These are phyloP conservation scores for Thripadectes ignobilis DNA, from an alignment of 2,797 vertebrate species.

Conservation along the genomic window DNA sequence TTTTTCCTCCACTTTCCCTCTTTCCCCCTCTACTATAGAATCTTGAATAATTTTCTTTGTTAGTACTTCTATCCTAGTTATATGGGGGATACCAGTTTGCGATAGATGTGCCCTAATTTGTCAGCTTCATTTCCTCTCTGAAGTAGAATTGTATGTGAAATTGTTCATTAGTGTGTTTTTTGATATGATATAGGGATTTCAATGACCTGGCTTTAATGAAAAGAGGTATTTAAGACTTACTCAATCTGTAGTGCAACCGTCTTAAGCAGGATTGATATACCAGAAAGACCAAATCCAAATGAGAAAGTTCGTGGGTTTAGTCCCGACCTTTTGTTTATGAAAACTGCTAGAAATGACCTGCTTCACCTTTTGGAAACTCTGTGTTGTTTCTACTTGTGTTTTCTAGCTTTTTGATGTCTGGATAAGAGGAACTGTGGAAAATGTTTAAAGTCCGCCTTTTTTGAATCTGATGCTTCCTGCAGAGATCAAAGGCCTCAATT, in stretches of 20 bases:
- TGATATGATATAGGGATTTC: not conserved
- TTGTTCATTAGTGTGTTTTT: not conserved
- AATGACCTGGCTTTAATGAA: not conserved
- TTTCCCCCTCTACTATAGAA: not conserved
- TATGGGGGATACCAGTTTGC: not conserved
- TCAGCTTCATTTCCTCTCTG: not conserved
- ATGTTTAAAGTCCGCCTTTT: not conserved
- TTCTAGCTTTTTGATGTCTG: not conserved
- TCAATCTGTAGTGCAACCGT: not conserved
- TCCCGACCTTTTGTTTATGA: not conserved
- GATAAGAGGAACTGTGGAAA: not conserved
- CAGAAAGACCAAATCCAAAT: not conserved
- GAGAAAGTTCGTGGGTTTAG: not conserved
- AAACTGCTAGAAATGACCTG: not conserved
- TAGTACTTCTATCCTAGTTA: not conserved
- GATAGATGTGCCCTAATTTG: not conserved
- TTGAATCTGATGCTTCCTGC: not conserved
- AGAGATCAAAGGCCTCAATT: not conserved
- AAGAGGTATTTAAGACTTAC: not conserved
- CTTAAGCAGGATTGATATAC: not conserved
- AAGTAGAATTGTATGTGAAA: not conserved
- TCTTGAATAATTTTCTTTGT: not conserved
- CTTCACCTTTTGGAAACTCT: not conserved
- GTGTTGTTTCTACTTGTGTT: not conserved
- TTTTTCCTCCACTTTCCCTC: too few relatives aligned